Evolutionary conservation across 1,140 invertebrate species (phyloP).

Genomic region (Apis florea): DNA sequence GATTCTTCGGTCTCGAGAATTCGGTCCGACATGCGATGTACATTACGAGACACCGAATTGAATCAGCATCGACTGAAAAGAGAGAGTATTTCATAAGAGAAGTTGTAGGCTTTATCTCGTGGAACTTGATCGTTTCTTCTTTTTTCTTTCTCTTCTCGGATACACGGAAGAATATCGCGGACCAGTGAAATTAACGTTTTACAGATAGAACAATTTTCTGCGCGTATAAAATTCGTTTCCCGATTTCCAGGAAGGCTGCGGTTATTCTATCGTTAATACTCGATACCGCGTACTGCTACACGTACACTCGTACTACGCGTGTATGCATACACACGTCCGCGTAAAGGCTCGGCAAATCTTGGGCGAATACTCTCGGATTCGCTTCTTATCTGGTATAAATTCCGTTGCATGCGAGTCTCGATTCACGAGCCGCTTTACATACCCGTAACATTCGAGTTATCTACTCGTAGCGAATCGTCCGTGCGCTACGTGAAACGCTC

Average conservation of each 20-base stretch:
- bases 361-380: constrained; percentile 35
- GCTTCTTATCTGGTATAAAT: constrained; percentile 51
- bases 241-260: background rate
- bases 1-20: background rate
- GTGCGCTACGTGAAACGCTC: constrained; percentile 31
- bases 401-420: constrained; percentile 40
- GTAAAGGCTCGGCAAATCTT: background rate
- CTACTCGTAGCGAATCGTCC: constrained; percentile 42
- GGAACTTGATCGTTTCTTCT: constrained; percentile 16
- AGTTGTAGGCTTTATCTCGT: constrained; percentile 15
- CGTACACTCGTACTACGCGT: too few relatives aligned
- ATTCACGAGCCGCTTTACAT: constrained; percentile 45
- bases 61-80: background rate
- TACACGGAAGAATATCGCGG: constrained; percentile 16
- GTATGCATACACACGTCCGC: too few relatives aligned
- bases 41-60: background rate
- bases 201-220: constrained; percentile 46
- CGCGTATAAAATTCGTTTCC: constrained; percentile 41
- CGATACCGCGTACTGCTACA: background rate
- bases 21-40: background rate
- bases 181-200: constrained; percentile 36
- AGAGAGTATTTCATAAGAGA: background rate
- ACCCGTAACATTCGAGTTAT: constrained; percentile 46
- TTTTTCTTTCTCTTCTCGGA: constrained; percentile 9
- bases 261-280: constrained; percentile 45